Base-by-base conservation (phyloP, 2,888 invertebrate species). In the Mythimna vitellina region DNA sequence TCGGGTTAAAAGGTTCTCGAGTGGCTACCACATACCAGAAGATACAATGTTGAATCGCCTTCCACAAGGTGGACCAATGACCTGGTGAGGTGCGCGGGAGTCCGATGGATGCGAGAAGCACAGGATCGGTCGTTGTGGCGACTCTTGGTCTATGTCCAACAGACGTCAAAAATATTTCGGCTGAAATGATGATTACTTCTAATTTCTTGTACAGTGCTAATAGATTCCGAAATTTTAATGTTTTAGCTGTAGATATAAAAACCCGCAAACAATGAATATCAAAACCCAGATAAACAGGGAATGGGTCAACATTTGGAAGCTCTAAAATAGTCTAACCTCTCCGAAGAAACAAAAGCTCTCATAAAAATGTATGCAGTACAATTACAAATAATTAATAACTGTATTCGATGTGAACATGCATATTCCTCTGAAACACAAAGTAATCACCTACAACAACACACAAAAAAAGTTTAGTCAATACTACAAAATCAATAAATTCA, bases 401-500 rank as follows among this genome's bases (percentile, higher is more conserved):
- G 46, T 46, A 49, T 51, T 51, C 49, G 9, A 51, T 17, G 9
- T 35, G 35, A 49, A 49, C 7, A 29, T 6, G 10, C 58, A n/a
- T 14, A 49, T 60, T 29, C 14, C 46, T 46, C 0, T 54, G n/a
- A 29, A 54, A 63, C 53, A 56, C n/a, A 49, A 56, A 56, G 8
- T 32, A 56, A 58, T 6, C 22, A 53, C 7, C 14, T 20, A 38
- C 22, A 56, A 46, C 42, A 46, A 46, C 42, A 46, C 17, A 67
- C n/a, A 68, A 66, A 60, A 46, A 60, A 64, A 29, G 20, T 61
- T 54, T 9, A 57, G 62, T 62, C 64, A 81, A 32, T 62, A 71
- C 54, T 51, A 73, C 65, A 73, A 70, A 93, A 92, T 92, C 91
- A 93, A 94, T 94, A 93, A 93, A 93, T 92, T 87, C 87, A 84